Evolutionary conservation across 2,888 invertebrate species (phyloP).

Genomic region (Plusia festucae): DNA sequence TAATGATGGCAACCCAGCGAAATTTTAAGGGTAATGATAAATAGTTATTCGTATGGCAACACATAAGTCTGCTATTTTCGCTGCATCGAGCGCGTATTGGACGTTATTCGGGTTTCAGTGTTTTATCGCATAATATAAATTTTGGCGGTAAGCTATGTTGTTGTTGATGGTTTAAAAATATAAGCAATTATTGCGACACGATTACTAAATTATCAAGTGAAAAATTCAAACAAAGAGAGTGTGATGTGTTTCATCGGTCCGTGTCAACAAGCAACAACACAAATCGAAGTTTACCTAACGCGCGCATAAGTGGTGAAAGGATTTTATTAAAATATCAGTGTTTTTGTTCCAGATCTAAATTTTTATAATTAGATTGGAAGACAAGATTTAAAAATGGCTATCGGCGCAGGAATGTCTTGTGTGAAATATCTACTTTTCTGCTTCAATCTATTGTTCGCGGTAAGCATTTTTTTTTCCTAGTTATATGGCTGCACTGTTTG

Average conservation of each 20-base stretch:
- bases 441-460: slow-evolving; percentile 96
- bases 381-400: slow-evolving; percentile 90
- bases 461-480: slow-evolving; percentile 89
- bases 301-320: slow-evolving; percentile 57
- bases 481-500: slow-evolving; percentile 35
- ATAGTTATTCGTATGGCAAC: slow-evolving; percentile 47
- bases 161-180: slow-evolving; percentile 39
- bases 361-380: slow-evolving; percentile 64
- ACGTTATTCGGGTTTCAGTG: slow-evolving; percentile 46
- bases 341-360: slow-evolving; percentile 81
- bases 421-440: slow-evolving; percentile 96
- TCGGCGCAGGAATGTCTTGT: slow-evolving; percentile 95
- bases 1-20: slow-evolving; percentile 8
- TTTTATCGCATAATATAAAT: slow-evolving; percentile 51
- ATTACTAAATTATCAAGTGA: slow-evolving; percentile 24
- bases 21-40: not conserved
- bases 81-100: slow-evolving; percentile 22
- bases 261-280: slow-evolving; percentile 64
- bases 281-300: slow-evolving; percentile 76
- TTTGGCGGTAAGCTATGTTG: slow-evolving; percentile 63
- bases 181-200: slow-evolving; percentile 7
- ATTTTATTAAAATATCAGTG: slow-evolving; percentile 56
- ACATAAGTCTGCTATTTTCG: slow-evolving; percentile 49
- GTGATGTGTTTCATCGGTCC: slow-evolving; percentile 28
- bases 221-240: slow-evolving; percentile 8